A percentile compares a stretch with the other conserved stretches of the same genome.
Conservation (phyloP, 2,113 vertebrate genomes). For the Collichthys lucidus region DNA sequence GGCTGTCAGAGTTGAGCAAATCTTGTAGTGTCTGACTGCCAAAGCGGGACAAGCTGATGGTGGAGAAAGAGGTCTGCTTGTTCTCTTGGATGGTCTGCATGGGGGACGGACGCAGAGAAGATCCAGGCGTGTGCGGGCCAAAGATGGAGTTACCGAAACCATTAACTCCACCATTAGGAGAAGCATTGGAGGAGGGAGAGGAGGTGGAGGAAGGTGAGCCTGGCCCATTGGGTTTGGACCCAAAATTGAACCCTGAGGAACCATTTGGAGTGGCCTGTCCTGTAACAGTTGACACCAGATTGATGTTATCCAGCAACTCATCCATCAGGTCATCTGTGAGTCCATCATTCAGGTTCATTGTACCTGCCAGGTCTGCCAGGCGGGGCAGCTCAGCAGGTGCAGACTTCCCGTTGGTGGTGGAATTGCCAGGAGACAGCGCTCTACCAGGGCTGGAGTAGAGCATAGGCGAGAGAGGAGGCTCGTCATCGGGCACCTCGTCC, state of each 20-base stretch:
- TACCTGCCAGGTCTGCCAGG: slow-evolving; percentile 95
- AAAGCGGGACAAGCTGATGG: slow-evolving; percentile 93
- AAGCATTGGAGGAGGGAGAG: slow-evolving; percentile 68
- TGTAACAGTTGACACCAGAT: slow-evolving; percentile 84
- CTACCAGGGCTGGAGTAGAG: slow-evolving; percentile 93
- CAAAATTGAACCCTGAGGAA: slow-evolving; percentile 83
- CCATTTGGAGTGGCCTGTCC: slow-evolving; percentile 82
- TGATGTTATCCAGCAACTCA: slow-evolving; percentile 94
- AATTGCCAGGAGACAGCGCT: slow-evolving; percentile 85
- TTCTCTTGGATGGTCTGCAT: slow-evolving; percentile 99
- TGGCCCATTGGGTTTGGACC: slow-evolving; percentile 90
- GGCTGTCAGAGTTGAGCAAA: slow-evolving; percentile 93
- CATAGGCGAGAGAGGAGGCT: slow-evolving; percentile 94
- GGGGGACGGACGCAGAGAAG: slow-evolving; percentile 91
- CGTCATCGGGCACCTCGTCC: slow-evolving; percentile 94
- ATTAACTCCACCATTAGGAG: slow-evolving; percentile 73
- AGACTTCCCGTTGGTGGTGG: slow-evolving; percentile 80
- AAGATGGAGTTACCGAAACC: slow-evolving; percentile 92
- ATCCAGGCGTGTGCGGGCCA: slow-evolving; percentile 86
- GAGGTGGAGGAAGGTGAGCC: slow-evolving; percentile 82
- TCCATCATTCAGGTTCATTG: slow-evolving; percentile 98
- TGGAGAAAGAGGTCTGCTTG: slow-evolving; percentile 96
- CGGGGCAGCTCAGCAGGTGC: slow-evolving; percentile 92
- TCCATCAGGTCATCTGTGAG: slow-evolving; percentile 95
- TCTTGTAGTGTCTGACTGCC: slow-evolving; percentile 96